Evolutionary conservation across 2,113 vertebrate genomes (phyloP), one percentile per base, ranked within the genome.

Genomic region (Vanacampus margaritifer): DNA sequence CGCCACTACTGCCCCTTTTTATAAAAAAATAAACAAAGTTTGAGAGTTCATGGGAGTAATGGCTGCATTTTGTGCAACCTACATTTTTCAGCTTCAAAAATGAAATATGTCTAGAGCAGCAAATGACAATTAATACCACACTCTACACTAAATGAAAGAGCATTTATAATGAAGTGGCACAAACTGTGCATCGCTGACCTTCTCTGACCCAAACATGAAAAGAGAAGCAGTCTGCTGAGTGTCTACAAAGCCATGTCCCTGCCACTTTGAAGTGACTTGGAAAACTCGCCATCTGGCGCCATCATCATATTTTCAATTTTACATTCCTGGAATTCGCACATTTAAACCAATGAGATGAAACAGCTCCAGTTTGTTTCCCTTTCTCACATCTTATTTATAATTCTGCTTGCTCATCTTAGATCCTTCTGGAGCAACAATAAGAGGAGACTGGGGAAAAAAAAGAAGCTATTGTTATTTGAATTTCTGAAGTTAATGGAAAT

Each of bases 151-250:
- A 84, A 76, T 69, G 73, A 74, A 78, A 60, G 45, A 53, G 46
- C 67, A 65, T 76, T n/a, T 75, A 79, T 89, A 89, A 88, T 88
- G 84, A 89, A 83, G 84, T 65, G 65, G 76, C 81, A 82, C 81
- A 84, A 81, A 85, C 81, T 13, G 82, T 76, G 79, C 65, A 23
- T 54, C 6, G 65, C 74, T 56, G 78, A 85, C 79, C 81, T 65
- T 32, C 61, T 35, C 64, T 35, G 78, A 84, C 85, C 86, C 11
- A 16, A 75, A 85, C 81, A 87, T 84, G 82, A 88, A 88, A 86
- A 75, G 79, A 72, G 59, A 76, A 51, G 78, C 83, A 72, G 67
- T 78, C 75, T 70, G 81, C 80, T 85, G 84, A 78, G 83, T 75
- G 85, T 72, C 80, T 88, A 86, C 86, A 88, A 88, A 89, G 86